These are phyloP conservation scores for Sebastes itinus DNA, from an alignment of 2,797 vertebrate species.

Conservation along the genomic window DNA sequence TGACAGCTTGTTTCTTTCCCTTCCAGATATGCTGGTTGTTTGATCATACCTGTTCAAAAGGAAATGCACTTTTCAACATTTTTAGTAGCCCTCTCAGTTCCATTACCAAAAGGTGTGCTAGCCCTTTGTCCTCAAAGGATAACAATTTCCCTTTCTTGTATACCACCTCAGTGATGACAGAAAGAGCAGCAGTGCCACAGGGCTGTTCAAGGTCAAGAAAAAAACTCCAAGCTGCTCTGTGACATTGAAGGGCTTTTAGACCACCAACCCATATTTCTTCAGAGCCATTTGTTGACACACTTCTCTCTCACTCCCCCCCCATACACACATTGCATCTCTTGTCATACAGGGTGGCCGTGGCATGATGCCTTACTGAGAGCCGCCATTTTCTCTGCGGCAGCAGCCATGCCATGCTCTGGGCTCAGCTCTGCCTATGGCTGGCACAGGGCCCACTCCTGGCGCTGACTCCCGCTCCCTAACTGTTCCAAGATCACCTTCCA, in stretches of 20 bases:
- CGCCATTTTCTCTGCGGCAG: constrained; percentile 81
- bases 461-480: constrained; percentile 62
- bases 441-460: constrained; percentile 78
- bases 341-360: constrained; percentile 57
- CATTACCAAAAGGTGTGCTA: constrained; percentile 34
- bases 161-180: constrained; percentile 44
- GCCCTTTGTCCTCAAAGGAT: constrained; percentile 38
- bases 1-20: constrained; percentile 15
- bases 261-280: constrained; percentile 41
- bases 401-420: constrained; percentile 79
- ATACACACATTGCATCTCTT: constrained; percentile 44
- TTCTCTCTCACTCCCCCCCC: not conserved
- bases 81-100: constrained; percentile 3
- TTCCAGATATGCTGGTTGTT: constrained; percentile 11
- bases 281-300: constrained; percentile 37
- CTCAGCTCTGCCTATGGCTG: constrained; percentile 78
- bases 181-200: constrained; percentile 30
- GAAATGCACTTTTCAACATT: constrained; percentile 22
- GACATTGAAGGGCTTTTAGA: constrained; percentile 53
- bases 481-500: constrained; percentile 79
- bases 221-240: constrained; percentile 13
- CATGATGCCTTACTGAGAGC: constrained; percentile 59
- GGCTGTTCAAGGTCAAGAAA: constrained; percentile 66
- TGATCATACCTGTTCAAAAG: constrained; percentile 45
- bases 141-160: constrained; percentile 27